Conservation (phyloP, 2,888 invertebrate genomes). For the Cheilosia impressa region DNA sequence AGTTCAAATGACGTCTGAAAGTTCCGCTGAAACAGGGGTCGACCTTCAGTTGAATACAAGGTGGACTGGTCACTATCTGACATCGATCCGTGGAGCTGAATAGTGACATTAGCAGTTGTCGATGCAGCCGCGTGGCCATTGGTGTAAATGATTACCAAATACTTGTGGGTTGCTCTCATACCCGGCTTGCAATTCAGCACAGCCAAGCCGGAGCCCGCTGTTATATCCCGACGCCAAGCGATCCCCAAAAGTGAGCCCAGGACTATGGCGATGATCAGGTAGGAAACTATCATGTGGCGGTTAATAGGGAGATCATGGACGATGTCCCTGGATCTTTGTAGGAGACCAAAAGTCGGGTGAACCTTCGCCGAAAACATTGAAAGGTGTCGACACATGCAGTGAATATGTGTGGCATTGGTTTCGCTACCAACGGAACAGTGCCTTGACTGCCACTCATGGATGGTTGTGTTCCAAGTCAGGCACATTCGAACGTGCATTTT, state of each 20-base stretch:
- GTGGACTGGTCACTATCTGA: slow-evolving; percentile 35
- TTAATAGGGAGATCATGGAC: slow-evolving; percentile 63
- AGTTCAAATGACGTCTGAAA: slow-evolving; percentile 30
- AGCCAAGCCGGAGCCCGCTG: background rate
- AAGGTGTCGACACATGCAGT: slow-evolving; percentile 76
- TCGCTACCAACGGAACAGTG: slow-evolving; percentile 71
- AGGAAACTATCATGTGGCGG: slow-evolving; percentile 52
- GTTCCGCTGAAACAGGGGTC: slow-evolving; percentile 50
- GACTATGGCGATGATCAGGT: background rate
- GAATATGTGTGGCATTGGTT: slow-evolving; percentile 40
- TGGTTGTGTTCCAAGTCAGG: slow-evolving; percentile 68
- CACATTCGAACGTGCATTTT: slow-evolving; percentile 51
- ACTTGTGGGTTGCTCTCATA: slow-evolving; percentile 33
- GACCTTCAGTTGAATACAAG: slow-evolving; percentile 63
- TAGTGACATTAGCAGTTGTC: slow-evolving; percentile 76
- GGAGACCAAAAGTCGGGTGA: slow-evolving; percentile 30
- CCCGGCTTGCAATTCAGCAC: slow-evolving; percentile 16
- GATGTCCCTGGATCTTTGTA: slow-evolving; percentile 14
- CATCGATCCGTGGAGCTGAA: slow-evolving; percentile 69
- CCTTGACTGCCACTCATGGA: slow-evolving; percentile 67
- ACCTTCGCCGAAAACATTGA: slow-evolving; percentile 75
- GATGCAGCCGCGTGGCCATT: slow-evolving; percentile 76
- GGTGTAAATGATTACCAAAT: slow-evolving; percentile 76
- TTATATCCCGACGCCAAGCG: slow-evolving; percentile 37
- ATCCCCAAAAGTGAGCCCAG: slow-evolving; percentile 19